phyloP scores from a whole-genome alignment of 2,888 invertebrate genomes.

The Quadriops clusia region DNA sequence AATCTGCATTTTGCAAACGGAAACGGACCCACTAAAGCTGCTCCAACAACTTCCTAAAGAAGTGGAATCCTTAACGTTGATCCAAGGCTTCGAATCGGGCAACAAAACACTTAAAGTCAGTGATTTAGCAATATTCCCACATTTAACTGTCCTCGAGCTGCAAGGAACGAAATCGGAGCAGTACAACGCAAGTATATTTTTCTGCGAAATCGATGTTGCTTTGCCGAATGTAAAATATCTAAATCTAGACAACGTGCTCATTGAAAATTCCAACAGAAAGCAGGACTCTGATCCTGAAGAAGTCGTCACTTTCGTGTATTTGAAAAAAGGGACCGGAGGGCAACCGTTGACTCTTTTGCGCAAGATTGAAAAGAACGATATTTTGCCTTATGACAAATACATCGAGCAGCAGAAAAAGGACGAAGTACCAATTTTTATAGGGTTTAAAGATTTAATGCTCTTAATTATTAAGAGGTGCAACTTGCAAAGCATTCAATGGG shows the following conservation, averaged over 20 bases:
- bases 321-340: slow-evolving; percentile 26
- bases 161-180: slow-evolving; percentile 39
- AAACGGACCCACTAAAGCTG: slow-evolving; percentile 33
- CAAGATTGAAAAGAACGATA: slow-evolving; percentile 38
- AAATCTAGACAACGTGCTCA: slow-evolving; percentile 39
- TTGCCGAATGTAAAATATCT: slow-evolving; percentile 38
- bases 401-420: slow-evolving; percentile 41
- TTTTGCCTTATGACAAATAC: slow-evolving; percentile 53
- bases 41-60: slow-evolving; percentile 38
- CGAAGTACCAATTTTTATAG: slow-evolving; percentile 36
- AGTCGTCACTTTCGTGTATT: slow-evolving; percentile 30
- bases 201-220: slow-evolving; percentile 39
- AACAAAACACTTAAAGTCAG: slow-evolving; percentile 37
- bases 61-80: slow-evolving; percentile 43
- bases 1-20: slow-evolving; percentile 42
- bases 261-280: slow-evolving; percentile 26
- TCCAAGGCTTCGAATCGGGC: slow-evolving; percentile 44
- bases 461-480: slow-evolving; percentile 49
- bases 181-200: slow-evolving; percentile 27
- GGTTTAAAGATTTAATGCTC: slow-evolving; percentile 42
- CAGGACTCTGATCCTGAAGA: slow-evolving; percentile 34
- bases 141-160: slow-evolving; percentile 47
- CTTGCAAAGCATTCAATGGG: slow-evolving; percentile 50
- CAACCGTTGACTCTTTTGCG: slow-evolving; percentile 30
- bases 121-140: slow-evolving; percentile 37